phyloP scores from a whole-genome alignment of 2,888 invertebrate species.

The Lumbricus terrestris region DNA sequence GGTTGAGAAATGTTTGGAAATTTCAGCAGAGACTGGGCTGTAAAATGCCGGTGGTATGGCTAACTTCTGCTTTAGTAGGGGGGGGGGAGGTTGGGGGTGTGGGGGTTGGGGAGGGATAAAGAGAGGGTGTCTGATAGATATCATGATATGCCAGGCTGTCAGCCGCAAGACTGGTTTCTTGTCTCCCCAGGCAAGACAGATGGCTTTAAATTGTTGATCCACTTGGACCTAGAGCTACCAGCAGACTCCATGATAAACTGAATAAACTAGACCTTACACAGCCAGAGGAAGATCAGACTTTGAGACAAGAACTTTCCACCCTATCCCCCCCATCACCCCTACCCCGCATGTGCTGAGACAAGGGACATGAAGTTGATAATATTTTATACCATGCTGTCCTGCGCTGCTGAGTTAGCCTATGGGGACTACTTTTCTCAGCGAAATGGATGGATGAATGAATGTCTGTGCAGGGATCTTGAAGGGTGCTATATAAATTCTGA shows the following conservation, averaged over 20 bases:
- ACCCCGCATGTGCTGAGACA: not conserved
- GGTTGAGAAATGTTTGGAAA: not conserved
- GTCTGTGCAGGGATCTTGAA: too few relatives aligned
- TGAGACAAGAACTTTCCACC: not conserved
- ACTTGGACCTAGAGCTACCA: too few relatives aligned
- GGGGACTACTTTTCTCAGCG: not conserved
- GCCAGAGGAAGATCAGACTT: not conserved
- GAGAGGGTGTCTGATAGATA: too few relatives aligned
- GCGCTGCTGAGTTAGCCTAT: not conserved
- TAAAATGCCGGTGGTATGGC: not conserved
- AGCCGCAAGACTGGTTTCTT: too few relatives aligned
- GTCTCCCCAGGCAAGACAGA: too few relatives aligned
- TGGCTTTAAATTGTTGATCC: too few relatives aligned
- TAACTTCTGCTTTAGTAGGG: too few relatives aligned
- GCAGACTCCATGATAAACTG: not conserved
- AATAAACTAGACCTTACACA: not conserved
- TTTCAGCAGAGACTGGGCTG: not conserved
- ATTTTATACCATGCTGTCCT: not conserved
- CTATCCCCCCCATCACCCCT: not conserved
- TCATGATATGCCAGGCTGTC: too few relatives aligned
- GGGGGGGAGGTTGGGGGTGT: too few relatives aligned
- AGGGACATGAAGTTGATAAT: not conserved
- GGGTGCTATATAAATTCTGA: too few relatives aligned
- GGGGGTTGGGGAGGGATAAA: too few relatives aligned
- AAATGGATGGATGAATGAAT: too few relatives aligned